phyloP scores from a whole-genome alignment of 2,888 invertebrate species.

The Dryobotodes eremita region DNA sequence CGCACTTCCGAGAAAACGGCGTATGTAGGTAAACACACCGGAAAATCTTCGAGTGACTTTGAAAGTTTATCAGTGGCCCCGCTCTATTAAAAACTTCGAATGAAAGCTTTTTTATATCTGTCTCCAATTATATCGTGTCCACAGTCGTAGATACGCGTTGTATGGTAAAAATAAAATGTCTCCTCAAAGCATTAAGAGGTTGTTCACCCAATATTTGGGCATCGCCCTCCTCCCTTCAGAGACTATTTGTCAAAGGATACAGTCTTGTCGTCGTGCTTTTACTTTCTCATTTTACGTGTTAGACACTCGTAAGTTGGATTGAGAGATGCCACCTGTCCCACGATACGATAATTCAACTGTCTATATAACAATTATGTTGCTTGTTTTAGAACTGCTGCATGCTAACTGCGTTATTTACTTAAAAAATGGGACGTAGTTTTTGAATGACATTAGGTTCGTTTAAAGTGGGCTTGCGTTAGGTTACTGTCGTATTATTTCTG shows the following conservation, averaged over 20 bases:
- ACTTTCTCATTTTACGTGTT: slow-evolving; percentile 75
- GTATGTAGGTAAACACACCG: slow-evolving; percentile 43
- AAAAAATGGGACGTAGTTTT: slow-evolving; percentile 14
- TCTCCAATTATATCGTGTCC: slow-evolving; percentile 69
- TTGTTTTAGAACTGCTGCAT: slow-evolving; percentile 29
- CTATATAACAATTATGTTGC: slow-evolving; percentile 18
- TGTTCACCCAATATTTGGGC: slow-evolving; percentile 90
- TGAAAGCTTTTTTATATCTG: slow-evolving; percentile 61
- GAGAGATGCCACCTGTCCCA: slow-evolving; percentile 78
- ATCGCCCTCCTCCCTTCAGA: slow-evolving; percentile 83
- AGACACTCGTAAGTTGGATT: slow-evolving; percentile 69
- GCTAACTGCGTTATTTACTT: neutral
- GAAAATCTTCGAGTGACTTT: slow-evolving; percentile 54
- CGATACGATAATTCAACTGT: slow-evolving; percentile 41
- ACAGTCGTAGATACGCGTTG: slow-evolving; percentile 76
- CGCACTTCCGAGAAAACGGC: slow-evolving; percentile 52
- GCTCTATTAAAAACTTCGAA: slow-evolving; percentile 68
- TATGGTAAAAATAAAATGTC: slow-evolving; percentile 90
- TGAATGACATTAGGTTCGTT: neutral
- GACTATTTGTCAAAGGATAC: slow-evolving; percentile 87
- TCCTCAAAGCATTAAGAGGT: slow-evolving; percentile 89
- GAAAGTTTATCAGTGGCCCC: slow-evolving; percentile 58
- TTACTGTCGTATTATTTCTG: slow-evolving; percentile 2
- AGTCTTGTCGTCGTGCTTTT: slow-evolving; percentile 76
- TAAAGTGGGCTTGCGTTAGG: neutral